Percentiles rank a stretch among this genome's conserved stretches.
Conservation (phyloP, 2,888 invertebrate species). For the Lithophane semibrunnea region DNA sequence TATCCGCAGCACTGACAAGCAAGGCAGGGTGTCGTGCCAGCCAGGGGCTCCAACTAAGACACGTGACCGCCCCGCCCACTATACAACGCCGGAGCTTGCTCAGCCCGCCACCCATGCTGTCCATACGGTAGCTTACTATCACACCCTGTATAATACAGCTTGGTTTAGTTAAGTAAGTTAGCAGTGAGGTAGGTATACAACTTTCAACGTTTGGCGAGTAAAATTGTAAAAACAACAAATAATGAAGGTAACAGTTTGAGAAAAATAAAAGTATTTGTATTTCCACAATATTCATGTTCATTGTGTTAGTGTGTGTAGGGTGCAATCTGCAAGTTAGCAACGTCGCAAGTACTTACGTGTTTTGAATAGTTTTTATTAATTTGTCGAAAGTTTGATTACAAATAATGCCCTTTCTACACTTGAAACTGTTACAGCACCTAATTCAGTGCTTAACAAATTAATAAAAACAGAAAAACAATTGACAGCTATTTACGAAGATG, state of each 20-base stretch:
- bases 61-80: slow-evolving; percentile 92
- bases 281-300: not conserved
- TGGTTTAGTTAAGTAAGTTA: not conserved
- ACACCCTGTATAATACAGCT: slow-evolving; percentile 85
- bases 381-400: not conserved
- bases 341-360: not conserved
- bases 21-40: slow-evolving; percentile 95
- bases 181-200: not conserved
- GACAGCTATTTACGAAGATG: not conserved
- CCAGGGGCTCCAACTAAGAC: slow-evolving; percentile 95
- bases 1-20: slow-evolving; percentile 94
- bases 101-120: slow-evolving; percentile 92
- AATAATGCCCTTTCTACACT: not conserved
- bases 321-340: not conserved
- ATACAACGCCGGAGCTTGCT: slow-evolving; percentile 92
- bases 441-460: no score
- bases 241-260: no score
- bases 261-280: not conserved
- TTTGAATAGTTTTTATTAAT: not conserved
- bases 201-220: no score
- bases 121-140: slow-evolving; percentile 93
- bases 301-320: not conserved
- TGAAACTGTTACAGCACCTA: not conserved
- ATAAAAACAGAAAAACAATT: not conserved
- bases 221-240: no score